Evolutionary conservation across 2,113 vertebrate genomes (phyloP).

Genomic region (Lonchura striata): DNA sequence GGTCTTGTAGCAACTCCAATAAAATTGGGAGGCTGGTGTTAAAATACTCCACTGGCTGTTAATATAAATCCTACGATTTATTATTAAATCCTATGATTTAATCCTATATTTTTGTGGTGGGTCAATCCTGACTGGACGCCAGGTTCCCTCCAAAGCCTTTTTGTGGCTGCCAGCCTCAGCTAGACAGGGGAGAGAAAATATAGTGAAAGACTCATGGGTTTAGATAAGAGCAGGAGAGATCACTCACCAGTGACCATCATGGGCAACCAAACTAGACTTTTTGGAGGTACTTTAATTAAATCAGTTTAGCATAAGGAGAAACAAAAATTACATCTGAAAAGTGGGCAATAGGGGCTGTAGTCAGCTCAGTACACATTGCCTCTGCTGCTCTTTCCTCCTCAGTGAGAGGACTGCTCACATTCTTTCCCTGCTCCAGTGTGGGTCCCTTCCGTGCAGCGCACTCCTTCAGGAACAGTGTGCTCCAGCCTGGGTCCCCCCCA

Average conservation of each 20-base stretch:
- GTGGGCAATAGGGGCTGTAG: background rate
- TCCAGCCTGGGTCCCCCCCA: background rate
- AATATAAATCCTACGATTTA: background rate
- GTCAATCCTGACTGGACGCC: background rate
- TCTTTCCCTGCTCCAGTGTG: background rate
- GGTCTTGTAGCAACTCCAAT: rapidly evolving
- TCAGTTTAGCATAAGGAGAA: background rate
- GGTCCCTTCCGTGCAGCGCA: background rate
- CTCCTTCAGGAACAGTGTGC: background rate
- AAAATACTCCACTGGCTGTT: background rate
- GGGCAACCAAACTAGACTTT: background rate
- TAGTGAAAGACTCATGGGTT: rapidly evolving
- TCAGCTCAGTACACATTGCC: background rate
- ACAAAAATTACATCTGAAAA: background rate
- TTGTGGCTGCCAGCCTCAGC: background rate
- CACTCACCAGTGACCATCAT: background rate
- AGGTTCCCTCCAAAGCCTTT: background rate
- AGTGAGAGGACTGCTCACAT: background rate
- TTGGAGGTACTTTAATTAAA: background rate
- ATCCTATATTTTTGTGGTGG: background rate
- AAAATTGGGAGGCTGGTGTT: background rate
- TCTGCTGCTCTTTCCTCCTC: background rate
- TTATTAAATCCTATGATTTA: background rate
- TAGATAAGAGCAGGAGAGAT: background rate
- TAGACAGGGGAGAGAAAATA: background rate